Evolutionary conservation across 1,140 invertebrate species (phyloP), one percentile per base, ranked within the genome.

Genomic region (Drosophila neocordata): DNA sequence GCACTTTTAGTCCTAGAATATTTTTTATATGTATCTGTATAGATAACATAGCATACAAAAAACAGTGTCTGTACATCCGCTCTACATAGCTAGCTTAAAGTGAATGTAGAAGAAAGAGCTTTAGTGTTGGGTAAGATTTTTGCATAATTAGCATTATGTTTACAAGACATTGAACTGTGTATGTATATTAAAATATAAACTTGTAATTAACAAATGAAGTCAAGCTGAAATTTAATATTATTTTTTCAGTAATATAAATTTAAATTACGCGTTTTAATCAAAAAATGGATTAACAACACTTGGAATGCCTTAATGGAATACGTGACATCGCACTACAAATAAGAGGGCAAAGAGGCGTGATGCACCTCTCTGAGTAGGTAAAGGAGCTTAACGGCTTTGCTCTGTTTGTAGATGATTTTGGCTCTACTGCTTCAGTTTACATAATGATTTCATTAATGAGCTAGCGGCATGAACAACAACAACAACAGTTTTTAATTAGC

Each of bases 391-490:
- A 48, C 41, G 15, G 41, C 41, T 48, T 13, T 44, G n/a, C 20
- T 53, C 24, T 2, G 4, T 59, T 31, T 41, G 31, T 55, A 62
- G 41, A 53, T 51, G 69, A 53, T 61, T 74, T 68, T 51, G 53
- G 13, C 15, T 37, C 55, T 57, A 77, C 73, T 71, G 62, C 65
- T 59, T 67, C 75, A 48, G 61, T 72, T 82, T 77, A 69, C 57
- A 81, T 68, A 71, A 76, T 87, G 75, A 87, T 88, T 88, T 79
- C 72, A 68, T 83, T 83, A 88, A 88, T 79, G 83, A 72, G 79
- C 65, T 79, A 73, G 73, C 83, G 63, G 88, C 83, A n/a, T n/a
- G n/a, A n/a, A n/a, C n/a, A n/a, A 88, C 83, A 79, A 83, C 79
- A 83, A 48, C 41, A 48, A 48, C 15, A 48, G 20, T 83, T 88